Conservation (phyloP, 2,113 vertebrate species). For the Lates calcarifer region DNA sequence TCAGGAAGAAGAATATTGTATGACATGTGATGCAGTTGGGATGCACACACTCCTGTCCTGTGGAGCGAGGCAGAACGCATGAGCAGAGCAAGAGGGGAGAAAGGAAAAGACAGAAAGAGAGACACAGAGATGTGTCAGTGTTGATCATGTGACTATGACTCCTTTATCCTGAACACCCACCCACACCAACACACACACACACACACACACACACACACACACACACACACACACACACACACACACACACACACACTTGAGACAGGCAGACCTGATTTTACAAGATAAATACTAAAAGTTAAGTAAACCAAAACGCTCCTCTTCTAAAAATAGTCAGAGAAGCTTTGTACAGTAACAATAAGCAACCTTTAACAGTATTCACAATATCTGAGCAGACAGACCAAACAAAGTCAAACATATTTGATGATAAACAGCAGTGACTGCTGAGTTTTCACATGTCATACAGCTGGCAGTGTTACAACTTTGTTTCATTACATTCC, state of each 20-base stretch:
- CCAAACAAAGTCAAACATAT: not conserved
- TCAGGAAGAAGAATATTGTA: constrained; percentile 55
- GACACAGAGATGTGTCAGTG: constrained; percentile 56
- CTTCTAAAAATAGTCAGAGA: constrained; percentile 38
- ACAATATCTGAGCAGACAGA: not conserved
- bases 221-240: not conserved
- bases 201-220: not conserved
- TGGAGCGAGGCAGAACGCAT: constrained; percentile 23
- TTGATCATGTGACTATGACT: constrained; percentile 54
- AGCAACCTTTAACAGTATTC: constrained; percentile 22
- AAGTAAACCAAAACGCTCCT: not conserved
- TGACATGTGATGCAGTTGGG: constrained; percentile 43
- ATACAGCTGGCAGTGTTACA: not conserved
- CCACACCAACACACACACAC: constrained; percentile 1
- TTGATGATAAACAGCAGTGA: not conserved
- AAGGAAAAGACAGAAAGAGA: constrained; percentile 11
- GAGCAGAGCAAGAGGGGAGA: not conserved
- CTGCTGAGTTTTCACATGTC: not conserved
- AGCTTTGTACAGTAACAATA: constrained; percentile 24
- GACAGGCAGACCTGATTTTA: constrained; percentile 29
- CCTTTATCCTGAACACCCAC: constrained; percentile 27
- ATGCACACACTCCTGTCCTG: constrained; percentile 46
- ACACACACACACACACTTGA: not conserved
- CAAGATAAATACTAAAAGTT: constrained; percentile 26
- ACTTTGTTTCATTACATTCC: not conserved